A percentile compares a stretch with the other conserved stretches of the same genome.
These are phyloP conservation scores for Scolopax mira DNA, from an alignment of 2,113 vertebrate species.

Conservation along the genomic window DNA sequence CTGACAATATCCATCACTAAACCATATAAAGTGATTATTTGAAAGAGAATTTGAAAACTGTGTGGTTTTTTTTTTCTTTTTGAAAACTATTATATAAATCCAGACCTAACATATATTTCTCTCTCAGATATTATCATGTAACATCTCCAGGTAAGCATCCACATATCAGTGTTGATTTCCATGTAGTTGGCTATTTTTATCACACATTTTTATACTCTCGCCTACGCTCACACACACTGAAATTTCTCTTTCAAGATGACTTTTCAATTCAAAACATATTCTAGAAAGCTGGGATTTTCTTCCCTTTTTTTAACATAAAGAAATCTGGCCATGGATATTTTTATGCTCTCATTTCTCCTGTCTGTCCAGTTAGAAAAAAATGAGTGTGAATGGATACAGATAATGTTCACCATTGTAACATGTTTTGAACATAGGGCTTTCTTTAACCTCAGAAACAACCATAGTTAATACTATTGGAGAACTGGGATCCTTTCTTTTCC, in stretches of 20 bases:
- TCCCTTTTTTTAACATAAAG: neutral
- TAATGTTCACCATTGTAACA: neutral
- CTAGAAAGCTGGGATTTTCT: slow-evolving; percentile 8
- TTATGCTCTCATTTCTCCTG: neutral
- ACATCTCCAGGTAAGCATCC: neutral
- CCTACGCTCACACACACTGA: slow-evolving; percentile 20
- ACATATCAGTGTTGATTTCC: neutral
- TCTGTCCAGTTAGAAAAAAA: neutral
- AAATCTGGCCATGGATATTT: neutral
- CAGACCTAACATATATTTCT: neutral
- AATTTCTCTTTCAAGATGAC: slow-evolving; percentile 36
- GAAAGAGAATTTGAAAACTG: neutral
- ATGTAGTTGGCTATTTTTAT: slow-evolving; percentile 41
- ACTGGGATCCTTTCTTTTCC: neutral
- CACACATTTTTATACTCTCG: neutral
- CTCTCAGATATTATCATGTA: neutral
- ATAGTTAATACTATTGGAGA: neutral
- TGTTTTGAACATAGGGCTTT: neutral
- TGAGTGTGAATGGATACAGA: neutral
- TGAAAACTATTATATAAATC: neutral
- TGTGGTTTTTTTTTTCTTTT: neutral
- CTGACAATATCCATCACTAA: too few species aligned
- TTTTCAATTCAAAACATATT: slow-evolving; percentile 30
- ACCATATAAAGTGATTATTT: neutral
- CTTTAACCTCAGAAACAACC: neutral